Percentiles rank a stretch among this genome's conserved stretches.
Conservation (phyloP, 2,888 invertebrate species). For the Rhagium mordax region DNA sequence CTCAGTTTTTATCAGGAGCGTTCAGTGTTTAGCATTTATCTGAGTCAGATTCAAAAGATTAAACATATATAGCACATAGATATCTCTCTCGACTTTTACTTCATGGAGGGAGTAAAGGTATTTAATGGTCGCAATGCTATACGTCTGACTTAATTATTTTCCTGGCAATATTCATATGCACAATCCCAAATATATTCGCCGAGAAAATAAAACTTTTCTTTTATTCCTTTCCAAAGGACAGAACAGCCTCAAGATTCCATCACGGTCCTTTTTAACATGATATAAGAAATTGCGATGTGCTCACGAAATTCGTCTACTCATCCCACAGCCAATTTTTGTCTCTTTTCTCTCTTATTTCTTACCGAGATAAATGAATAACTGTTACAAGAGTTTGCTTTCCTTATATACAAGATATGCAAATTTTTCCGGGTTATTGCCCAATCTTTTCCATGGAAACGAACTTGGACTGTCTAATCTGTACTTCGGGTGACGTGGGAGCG, state of each 20-base stretch:
- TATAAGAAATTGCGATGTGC: conserved; percentile 25
- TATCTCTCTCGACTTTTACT: too few species aligned
- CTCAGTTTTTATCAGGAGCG: too few species aligned
- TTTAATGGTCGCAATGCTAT: background rate
- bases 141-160: background rate
- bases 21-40: too few species aligned
- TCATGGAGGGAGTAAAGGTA: too few species aligned
- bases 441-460: conserved; percentile 12
- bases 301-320: background rate
- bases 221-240: conserved; percentile 12
- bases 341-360: conserved; percentile 16
- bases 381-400: conserved; percentile 28
- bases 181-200: background rate
- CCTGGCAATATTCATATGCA: background rate
- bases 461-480: background rate
- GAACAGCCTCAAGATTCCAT: conserved; percentile 25
- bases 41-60: too few species aligned
- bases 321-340: conserved; percentile 20
- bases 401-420: conserved; percentile 27
- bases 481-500: background rate
- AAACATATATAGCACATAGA: too few species aligned
- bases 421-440: conserved; percentile 24
- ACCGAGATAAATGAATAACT: conserved; percentile 31
- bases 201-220: conserved; percentile 19
- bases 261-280: conserved; percentile 19